Base-by-base conservation (phyloP, 2,888 invertebrate species). In the Chouioia cunea region DNA sequence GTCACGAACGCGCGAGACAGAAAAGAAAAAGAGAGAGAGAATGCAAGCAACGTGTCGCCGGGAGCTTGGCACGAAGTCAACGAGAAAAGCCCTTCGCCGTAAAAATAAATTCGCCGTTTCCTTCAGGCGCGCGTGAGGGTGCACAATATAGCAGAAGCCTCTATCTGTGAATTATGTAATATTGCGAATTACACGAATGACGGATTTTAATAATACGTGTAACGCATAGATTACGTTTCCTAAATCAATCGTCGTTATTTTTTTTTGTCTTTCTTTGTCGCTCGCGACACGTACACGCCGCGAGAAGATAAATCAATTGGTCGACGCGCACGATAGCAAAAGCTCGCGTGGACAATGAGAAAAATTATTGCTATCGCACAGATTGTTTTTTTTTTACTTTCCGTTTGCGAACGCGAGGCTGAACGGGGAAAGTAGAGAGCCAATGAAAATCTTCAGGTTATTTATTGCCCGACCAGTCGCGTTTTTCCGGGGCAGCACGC, bases 101-200 rank as follows among this genome's bases (percentile, higher is more conserved):
- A 73, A 73, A 73, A 73, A 69, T 73, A 73, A 73, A 73, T 73
- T 73, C 67, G 36, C 68, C 65, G 72, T 68, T 72, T 72, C 65
- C 65, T 50, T 68, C 64, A 60, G 65, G 54, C 18, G 50, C 50
- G 16, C 16, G 50, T 10, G 50, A 3, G 36, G 6, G 27, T 27
- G 27, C 10, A 36, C 4, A 23, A 53, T 56, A 43, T 56, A 27
- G 18, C 15, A 6, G 4, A 27, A 23, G 43, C 36, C 47, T n/a
- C 53, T 20, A 15, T 48, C 52, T 47, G 47, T 69, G 72, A 73
- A 73, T 73, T 73, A 73, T 73, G 72, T 65, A 73, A 64, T 57
- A 46, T 36, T 36, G 6, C 53, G 36, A 65, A 36, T 36, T 10
- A 36, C 12, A 36, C 36, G 12, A 73, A 73, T 69, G 62, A 52